phyloP scores from a whole-genome alignment of 2,888 invertebrate species.

The Drosophila testacea region DNA sequence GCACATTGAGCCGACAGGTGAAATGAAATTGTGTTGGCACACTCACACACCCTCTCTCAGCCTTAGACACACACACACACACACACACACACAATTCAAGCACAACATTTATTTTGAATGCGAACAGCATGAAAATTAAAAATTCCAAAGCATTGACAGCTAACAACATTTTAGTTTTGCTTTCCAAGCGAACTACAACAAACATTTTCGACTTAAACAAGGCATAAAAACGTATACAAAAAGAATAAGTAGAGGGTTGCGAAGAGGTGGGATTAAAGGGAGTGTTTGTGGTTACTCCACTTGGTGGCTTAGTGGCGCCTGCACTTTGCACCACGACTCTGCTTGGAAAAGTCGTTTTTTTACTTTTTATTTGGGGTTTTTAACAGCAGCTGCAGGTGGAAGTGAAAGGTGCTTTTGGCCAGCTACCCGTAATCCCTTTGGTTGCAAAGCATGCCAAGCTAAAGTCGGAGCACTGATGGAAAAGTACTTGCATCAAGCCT shows the following conservation, averaged over 20 bases:
- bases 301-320: constrained; percentile 28
- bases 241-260: not conserved
- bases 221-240: constrained; percentile 11
- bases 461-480: constrained; percentile 19
- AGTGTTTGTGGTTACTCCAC: constrained; percentile 9
- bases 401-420: constrained; percentile 26
- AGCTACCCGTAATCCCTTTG: constrained; percentile 33
- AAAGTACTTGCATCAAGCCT: constrained; percentile 20
- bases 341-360: constrained; percentile 1
- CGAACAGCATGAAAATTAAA: constrained; percentile 54
- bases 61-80: not conserved
- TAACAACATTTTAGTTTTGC: constrained; percentile 35
- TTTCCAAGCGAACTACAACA: constrained; percentile 27
- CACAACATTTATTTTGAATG: constrained; percentile 45
- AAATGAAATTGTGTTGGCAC: constrained; percentile 61
- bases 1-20: constrained; percentile 71
- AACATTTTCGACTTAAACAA: constrained; percentile 29
- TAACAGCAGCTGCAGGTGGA: constrained; percentile 37
- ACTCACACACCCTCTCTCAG: constrained; percentile 3
- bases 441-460: constrained; percentile 4
- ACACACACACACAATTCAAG: constrained; percentile 20
- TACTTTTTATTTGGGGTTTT: constrained; percentile 1
- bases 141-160: constrained; percentile 63
- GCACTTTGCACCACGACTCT: constrained; percentile 35
- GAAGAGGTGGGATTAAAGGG: not conserved